Evolutionary conservation across 2,888 invertebrate genomes (phyloP).

Genomic region (Napeogenes inachia): DNA sequence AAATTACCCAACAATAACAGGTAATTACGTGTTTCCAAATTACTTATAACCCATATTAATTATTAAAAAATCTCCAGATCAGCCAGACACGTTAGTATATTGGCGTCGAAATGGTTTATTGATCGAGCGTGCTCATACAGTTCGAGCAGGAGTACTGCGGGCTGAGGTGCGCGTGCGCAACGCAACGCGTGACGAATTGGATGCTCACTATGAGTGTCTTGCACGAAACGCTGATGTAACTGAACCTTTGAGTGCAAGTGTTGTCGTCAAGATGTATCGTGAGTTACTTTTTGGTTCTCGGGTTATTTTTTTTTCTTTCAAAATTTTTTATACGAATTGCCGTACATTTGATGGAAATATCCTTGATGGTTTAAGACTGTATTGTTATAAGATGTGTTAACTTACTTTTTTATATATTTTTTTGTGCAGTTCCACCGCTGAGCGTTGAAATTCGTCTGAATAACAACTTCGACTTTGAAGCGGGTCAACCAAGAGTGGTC

Average conservation of each 20-base stretch:
- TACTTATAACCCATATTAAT: background rate
- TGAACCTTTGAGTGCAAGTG: slow-evolving; percentile 46
- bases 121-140: slow-evolving; percentile 40
- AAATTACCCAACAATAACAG: no score
- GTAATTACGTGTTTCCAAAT: background rate
- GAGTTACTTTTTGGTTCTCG: slow-evolving; percentile 35
- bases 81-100: slow-evolving; percentile 48
- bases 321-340: no score
- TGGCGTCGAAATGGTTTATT: slow-evolving; percentile 56
- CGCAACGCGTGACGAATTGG: slow-evolving; percentile 48
- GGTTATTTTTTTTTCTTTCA: no score
- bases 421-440: slow-evolving; percentile 51
- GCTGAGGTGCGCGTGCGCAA: slow-evolving; percentile 44
- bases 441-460: slow-evolving; percentile 61
- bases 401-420: background rate
- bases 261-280: slow-evolving; percentile 59
- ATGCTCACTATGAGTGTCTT: slow-evolving; percentile 57
- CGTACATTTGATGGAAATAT: no score
- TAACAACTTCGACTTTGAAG: slow-evolving; percentile 60
- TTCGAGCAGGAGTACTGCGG: slow-evolving; percentile 40
- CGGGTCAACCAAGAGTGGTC: slow-evolving; percentile 59
- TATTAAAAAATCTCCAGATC: slow-evolving; percentile 33
- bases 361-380: no score
- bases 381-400: no score
- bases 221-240: slow-evolving; percentile 62